Percentiles rank a stretch among this genome's conserved stretches.
Conservation (phyloP, 2,888 invertebrate genomes). For the Sphaerophoria taeniata region DNA sequence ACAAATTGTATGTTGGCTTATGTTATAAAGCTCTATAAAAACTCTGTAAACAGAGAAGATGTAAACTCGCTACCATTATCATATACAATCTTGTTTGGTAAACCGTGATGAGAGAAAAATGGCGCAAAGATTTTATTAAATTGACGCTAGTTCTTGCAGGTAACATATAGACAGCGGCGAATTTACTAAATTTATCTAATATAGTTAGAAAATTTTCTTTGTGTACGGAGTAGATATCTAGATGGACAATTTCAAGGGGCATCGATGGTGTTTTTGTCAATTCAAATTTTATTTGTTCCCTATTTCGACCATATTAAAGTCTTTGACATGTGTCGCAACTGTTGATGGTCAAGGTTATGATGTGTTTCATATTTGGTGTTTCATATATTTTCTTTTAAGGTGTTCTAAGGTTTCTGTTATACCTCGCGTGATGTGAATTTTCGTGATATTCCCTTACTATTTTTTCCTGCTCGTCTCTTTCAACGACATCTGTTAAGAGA, state of each 20-base stretch:
- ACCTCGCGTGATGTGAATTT: constrained; percentile 44
- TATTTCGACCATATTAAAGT: constrained; percentile 12
- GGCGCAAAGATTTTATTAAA: constrained; percentile 2
- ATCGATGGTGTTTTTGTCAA: constrained; percentile 16
- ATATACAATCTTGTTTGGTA: constrained; percentile 1
- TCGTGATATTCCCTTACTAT: constrained; percentile 32
- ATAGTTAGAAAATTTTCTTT: constrained; percentile 20
- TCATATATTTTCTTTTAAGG: constrained; percentile 45
- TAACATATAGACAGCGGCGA: constrained; percentile 12
- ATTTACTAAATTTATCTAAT: constrained; percentile 28
- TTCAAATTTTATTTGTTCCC: constrained; percentile 17
- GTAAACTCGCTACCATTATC: constrained; percentile 43
- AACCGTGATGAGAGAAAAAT: constrained; percentile 15
- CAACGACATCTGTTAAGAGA: constrained; percentile 7
- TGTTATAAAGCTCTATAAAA: constrained; percentile 27
- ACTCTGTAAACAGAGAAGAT: constrained; percentile 35
- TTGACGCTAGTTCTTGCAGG: background rate
- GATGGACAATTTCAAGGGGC: background rate
- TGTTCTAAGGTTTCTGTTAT: constrained; percentile 41
- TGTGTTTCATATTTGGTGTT: constrained; percentile 52
- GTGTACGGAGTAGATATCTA: constrained; percentile 13
- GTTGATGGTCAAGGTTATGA: constrained; percentile 27
- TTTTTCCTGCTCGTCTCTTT: constrained; percentile 37
- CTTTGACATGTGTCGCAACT: constrained; percentile 53
- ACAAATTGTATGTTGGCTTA: constrained; percentile 1